These are phyloP conservation scores for Coremacera marginata DNA, from an alignment of 2,888 invertebrate species.

Conservation along the genomic window DNA sequence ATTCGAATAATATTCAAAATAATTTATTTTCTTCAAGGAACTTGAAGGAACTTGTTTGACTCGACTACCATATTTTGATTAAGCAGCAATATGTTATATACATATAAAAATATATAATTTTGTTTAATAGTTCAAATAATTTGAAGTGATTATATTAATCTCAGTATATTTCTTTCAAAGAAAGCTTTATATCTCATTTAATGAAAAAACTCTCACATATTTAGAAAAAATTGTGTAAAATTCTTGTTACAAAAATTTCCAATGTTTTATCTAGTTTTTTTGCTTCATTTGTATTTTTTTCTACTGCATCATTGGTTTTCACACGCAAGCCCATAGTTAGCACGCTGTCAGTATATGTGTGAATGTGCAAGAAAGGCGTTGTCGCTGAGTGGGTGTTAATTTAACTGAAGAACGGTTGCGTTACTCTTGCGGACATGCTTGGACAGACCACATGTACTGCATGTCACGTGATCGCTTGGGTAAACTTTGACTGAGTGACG, in stretches of 20 bases:
- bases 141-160: too few relatives aligned
- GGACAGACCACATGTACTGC: neutral
- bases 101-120: too few relatives aligned
- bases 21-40: too few relatives aligned
- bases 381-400: neutral
- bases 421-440: neutral
- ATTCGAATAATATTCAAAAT: too few relatives aligned
- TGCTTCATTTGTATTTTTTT: neutral
- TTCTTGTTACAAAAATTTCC: neutral
- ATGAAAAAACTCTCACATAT: neutral
- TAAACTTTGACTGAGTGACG: conserved; percentile 25
- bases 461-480: neutral
- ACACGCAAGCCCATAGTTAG: neutral
- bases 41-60: too few relatives aligned
- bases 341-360: neutral
- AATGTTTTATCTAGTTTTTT: neutral
- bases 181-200: too few relatives aligned
- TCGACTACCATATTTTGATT: too few relatives aligned
- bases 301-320: neutral
- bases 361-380: neutral
- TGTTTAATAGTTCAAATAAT: too few relatives aligned
- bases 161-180: too few relatives aligned
- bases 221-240: neutral
- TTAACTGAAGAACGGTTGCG: neutral
- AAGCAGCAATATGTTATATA: too few relatives aligned